Base-by-base conservation (phyloP, 1,140 invertebrate genomes). In the Cotesia chilonis region DNA sequence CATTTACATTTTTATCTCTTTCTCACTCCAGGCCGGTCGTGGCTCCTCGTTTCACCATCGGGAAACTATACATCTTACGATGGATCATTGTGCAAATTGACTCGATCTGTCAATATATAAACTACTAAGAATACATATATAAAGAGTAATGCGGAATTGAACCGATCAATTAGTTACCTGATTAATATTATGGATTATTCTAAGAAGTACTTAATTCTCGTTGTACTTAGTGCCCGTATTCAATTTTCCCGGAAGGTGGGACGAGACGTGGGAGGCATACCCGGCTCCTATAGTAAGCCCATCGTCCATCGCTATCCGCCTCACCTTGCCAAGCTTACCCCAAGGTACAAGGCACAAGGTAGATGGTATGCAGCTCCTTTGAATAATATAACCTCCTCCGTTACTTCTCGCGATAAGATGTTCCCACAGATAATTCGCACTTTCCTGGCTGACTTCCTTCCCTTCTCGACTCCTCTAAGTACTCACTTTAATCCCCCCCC, bases 381-480 rank as follows among this genome's bases (percentile, higher is more conserved):
- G 28, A 38, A 36, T n/a, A 64, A 64, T 36, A 35, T 52, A 9
- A 17, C 63, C 28, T 36, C 12, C 12, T 12, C 60, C 38, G 61
- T 63, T 52, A 70, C 52, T 14, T 52, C 36, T 47, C 36, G 37
- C 28, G 59, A 70, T 64, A 70, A 70, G 69, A 70, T 70, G 60
- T 70, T 70, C 60, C 69, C 69, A 70, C 69, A 70, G 69, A 70
- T 70, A 70, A 70, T 70, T 63, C 47, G 20, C 60, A 63, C 69
- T 70, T 70, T 70, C 59, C 69, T 64, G 69, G 17, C 5, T 51
- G 5, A 52, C 59, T 63, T 63, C 59, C 69, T 70, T 35, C 54
- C 59, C 20, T 70, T 14, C 6, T n/a, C 17, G 52, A 41, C 10
- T 28, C 68, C 12, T 41, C 38, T 4, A 36, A 59, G 35, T 7